Evolutionary conservation across 2,797 vertebrate genomes (phyloP), one percentile per base, ranked within the genome.

Genomic region (Sebastes hubbsi): DNA sequence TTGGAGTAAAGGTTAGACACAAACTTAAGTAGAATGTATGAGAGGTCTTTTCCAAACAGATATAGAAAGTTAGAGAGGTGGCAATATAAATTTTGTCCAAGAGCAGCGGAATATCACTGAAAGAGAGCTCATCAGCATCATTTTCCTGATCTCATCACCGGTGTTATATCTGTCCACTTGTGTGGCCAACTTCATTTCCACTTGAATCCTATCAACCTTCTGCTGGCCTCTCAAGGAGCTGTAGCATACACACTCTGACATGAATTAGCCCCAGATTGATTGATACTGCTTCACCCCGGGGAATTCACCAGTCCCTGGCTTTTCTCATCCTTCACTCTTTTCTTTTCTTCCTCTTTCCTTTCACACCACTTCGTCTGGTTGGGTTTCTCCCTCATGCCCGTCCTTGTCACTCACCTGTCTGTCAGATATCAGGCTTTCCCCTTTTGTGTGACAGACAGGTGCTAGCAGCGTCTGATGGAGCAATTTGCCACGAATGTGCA

Each of bases 221-320:
- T 90, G 78, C 93, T 94, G 93, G 92, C 95, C 95, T 96, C 89
- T 94, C 91, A 94, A 90, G 91, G 93, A 96, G 96, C 96, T 94
- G 18, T 24, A 94, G 95, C 93, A 94, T 91, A 95, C 94, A 92
- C 92, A 93, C 91, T 93, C 94, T 96, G 96, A 97, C 96, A 97
- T 93, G 96, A 97, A 97, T 97, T 96, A 97, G 96, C 95, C 95
- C 89, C 93, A 96, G 97, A 97, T 96, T 93, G 96, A 96, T 95
- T 93, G 96, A 97, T 97, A 95, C 81, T 80, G 85, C 92, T 92
- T 71, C 89, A 92, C 94, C 93, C 91, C 46, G 77, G 94, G 95
- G 95, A 94, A 87, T 91, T 84, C 74, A 72, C 76, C 88, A 86
- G 87, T 73, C 71, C 64, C 81, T 73, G 74, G 72, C 75, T 89